Conservation (phyloP, 2,888 invertebrate species). For the Lysandra coridon region DNA sequence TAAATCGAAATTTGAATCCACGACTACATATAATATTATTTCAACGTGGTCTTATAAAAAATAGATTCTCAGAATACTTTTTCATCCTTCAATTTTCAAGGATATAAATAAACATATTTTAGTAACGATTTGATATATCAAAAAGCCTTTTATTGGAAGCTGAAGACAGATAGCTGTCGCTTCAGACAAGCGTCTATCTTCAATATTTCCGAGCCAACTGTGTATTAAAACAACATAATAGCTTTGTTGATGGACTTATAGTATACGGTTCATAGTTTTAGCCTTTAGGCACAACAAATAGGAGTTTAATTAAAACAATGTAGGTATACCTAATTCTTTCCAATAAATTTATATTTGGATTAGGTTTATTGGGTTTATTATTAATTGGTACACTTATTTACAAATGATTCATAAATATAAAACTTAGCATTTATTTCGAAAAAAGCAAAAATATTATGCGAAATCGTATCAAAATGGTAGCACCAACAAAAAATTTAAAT, state of each 20-base stretch:
- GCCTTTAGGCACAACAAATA: background rate
- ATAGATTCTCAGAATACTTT: background rate
- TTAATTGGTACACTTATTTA: no score
- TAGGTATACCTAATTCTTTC: no score
- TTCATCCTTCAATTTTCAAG: background rate
- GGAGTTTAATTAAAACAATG: background rate
- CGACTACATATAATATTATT: background rate
- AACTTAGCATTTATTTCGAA: no score
- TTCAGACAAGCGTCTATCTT: conserved; percentile 38
- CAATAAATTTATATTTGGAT: no score
- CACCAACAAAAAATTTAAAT: background rate
- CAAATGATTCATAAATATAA: no score
- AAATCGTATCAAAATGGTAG: background rate
- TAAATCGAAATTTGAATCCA: no score
- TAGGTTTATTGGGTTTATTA: no score
- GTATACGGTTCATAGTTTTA: background rate
- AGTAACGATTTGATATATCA: conserved; percentile 40
- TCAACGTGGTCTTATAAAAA: background rate
- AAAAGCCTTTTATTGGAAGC: conserved; percentile 37
- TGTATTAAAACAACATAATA: conserved; percentile 28
- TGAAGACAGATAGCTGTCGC: conserved; percentile 42
- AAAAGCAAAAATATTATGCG: background rate
- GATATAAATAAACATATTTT: conserved; percentile 29
- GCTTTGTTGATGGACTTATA: conserved; percentile 26
- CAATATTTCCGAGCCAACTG: conserved; percentile 34